These are phyloP conservation scores for Myanophis thanlyinensis DNA, from an alignment of 2,113 vertebrate genomes.

Conservation along the genomic window DNA sequence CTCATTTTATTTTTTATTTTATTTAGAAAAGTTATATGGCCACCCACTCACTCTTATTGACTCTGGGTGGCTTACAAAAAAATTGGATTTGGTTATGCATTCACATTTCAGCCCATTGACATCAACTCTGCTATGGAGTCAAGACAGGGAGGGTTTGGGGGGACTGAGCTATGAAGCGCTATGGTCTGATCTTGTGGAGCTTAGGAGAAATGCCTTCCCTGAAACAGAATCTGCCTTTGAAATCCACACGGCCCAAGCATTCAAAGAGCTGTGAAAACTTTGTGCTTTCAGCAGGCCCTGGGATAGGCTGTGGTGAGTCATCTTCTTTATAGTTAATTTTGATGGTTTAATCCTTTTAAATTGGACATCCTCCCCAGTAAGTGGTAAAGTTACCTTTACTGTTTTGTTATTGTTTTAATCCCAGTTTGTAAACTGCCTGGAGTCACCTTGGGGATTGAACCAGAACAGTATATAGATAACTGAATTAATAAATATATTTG, in stretches of 20 bases:
- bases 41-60: not conserved
- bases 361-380: not conserved
- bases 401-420: not conserved
- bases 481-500: not conserved
- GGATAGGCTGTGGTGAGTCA: not conserved
- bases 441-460: not conserved
- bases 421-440: not conserved
- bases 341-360: not conserved
- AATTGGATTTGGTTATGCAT: not conserved
- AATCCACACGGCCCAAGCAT: not conserved
- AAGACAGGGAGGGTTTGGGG: not conserved
- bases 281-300: not conserved
- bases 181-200: not conserved
- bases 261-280: not conserved
- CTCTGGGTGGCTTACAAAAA: not conserved
- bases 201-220: not conserved
- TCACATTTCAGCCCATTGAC: not conserved
- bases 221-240: not conserved
- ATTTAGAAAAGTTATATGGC: not conserved
- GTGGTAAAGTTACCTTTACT: not conserved
- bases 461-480: not conserved
- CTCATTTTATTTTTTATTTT: not conserved
- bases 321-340: not conserved
- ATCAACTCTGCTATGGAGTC: not conserved
- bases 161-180: not conserved